Evolutionary conservation across 2,113 vertebrate genomes (phyloP), one percentile per base, ranked within the genome.

Genomic region (Phalacrocorax brasilianus): DNA sequence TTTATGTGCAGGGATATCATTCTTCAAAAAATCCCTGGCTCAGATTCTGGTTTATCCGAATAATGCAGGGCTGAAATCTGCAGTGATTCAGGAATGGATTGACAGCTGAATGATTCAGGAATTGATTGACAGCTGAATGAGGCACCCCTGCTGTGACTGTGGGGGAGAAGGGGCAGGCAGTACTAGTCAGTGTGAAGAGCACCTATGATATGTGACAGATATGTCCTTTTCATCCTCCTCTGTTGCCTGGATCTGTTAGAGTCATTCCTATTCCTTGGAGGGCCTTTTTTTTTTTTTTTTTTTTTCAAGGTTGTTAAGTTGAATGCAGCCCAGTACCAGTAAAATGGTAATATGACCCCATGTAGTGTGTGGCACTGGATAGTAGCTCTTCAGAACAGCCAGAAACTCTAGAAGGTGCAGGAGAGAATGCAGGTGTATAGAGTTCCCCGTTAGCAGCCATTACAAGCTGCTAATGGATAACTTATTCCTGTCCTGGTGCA

Each of bases 361-460:
- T 74, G 95, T 72, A 50, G 59, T 63, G 56, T 76, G 32, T 88
- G 45, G 67, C 83, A 84, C 59, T 63, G 83, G 40, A 14, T 66
- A 83, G 50, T 66, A 56, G 59, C 56, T 72, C 70, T 44, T 80
- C 20, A 20, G 75, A 38, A 42, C 32, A 33, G 68, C 26, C 50
- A 80, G 96, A 91, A 95, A 97, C 53, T 76, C 26, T 91, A 93
- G 88, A 85, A 74, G 45, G 58, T 44, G n/a, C 59, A 58, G 61
- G 45, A 81, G 47, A 93, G 45, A 95, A 88, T 84, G 56, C 58
- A 78, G 53, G 49, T 72, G 45, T 79, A 84, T 91, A 72, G 58
- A 91, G 27, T 95, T 94, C 19, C 55, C 49, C 67, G 76, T 95
- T 96, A 95, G 13, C 53, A 75, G 28, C 42, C 50, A 78, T 92